Evolutionary conservation across 2,113 vertebrate species (phyloP).

Genomic region (Lampris incognitus): DNA sequence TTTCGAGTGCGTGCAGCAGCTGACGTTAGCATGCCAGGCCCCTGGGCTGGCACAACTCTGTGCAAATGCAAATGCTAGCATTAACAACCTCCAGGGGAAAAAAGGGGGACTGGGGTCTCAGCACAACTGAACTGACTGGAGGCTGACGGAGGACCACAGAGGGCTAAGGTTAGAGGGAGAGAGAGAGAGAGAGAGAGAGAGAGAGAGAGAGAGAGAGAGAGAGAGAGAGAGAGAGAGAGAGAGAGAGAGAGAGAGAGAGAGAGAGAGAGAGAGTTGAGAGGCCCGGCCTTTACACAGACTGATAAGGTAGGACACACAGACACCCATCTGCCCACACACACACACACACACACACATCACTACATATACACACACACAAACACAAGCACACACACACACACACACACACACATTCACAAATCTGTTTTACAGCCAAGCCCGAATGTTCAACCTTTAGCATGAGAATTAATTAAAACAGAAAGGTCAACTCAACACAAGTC

Average conservation of each 20-base stretch:
- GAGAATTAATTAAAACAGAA: slow-evolving; percentile 77
- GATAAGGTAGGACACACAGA: slow-evolving; percentile 33
- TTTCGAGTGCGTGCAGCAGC: slow-evolving; percentile 37
- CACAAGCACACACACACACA: slow-evolving; percentile 26
- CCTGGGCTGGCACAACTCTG: slow-evolving; percentile 55
- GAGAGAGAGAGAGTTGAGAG: slow-evolving; percentile 34
- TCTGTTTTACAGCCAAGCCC: slow-evolving; percentile 59
- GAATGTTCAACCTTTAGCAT: slow-evolving; percentile 70
- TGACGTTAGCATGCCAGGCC: slow-evolving; percentile 53
- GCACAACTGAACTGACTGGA: slow-evolving; percentile 54
- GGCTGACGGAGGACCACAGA: neutral
- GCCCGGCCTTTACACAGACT: slow-evolving; percentile 53
- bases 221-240: slow-evolving; percentile 16
- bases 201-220: neutral
- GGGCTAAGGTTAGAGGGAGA: slow-evolving; percentile 4
- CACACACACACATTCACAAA: slow-evolving; percentile 36
- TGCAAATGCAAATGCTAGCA: slow-evolving; percentile 43
- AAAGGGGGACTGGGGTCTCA: slow-evolving; percentile 32
- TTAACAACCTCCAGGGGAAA: slow-evolving; percentile 55
- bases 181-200: slow-evolving; percentile 29
- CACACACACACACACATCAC: slow-evolving; percentile 21
- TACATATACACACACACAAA: neutral
- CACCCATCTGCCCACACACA: slow-evolving; percentile 28
- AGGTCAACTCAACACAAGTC: slow-evolving; percentile 73
- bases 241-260: slow-evolving; percentile 27